A percentile compares a stretch with the other conserved stretches of the same genome.
phyloP scores from a whole-genome alignment of 1,140 invertebrate species.

The Parapsyche elsis region DNA sequence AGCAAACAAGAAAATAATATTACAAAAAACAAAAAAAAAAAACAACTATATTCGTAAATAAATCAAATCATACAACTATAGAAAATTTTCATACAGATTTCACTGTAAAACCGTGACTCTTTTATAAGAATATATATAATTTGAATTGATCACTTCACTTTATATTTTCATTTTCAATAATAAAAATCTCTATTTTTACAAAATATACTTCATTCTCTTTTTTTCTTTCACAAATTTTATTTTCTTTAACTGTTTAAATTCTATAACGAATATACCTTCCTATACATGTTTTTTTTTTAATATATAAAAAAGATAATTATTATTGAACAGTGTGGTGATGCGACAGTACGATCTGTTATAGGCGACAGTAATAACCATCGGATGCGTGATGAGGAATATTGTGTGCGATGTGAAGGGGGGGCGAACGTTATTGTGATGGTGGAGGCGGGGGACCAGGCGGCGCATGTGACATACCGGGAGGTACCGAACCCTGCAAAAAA shows the following conservation, averaged over 20 bases:
- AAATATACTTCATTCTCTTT: constrained; percentile 12
- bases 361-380: constrained; percentile 37
- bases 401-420: constrained; percentile 46
- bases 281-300: background rate
- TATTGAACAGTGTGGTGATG: constrained; percentile 36
- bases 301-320: background rate
- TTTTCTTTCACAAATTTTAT: constrained; percentile 14
- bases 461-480: constrained; percentile 53
- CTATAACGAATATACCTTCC: constrained; percentile 15
- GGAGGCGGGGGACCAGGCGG: constrained; percentile 53
- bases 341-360: constrained; percentile 26
- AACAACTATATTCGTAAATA: background rate
- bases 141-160: background rate
- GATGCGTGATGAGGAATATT: constrained; percentile 33
- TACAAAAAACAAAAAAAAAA: background rate
- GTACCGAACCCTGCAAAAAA: constrained; percentile 50
- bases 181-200: constrained; percentile 20
- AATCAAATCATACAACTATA: background rate
- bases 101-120: background rate
- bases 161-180: constrained; percentile 5
- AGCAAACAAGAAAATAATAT: background rate
- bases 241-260: background rate
- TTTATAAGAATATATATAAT: constrained; percentile 9
- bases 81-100: constrained; percentile 3
- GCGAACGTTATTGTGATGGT: constrained; percentile 55